Evolutionary conservation across 2,113 vertebrate genomes (phyloP).

Genomic region (Tiliqua scincoides): DNA sequence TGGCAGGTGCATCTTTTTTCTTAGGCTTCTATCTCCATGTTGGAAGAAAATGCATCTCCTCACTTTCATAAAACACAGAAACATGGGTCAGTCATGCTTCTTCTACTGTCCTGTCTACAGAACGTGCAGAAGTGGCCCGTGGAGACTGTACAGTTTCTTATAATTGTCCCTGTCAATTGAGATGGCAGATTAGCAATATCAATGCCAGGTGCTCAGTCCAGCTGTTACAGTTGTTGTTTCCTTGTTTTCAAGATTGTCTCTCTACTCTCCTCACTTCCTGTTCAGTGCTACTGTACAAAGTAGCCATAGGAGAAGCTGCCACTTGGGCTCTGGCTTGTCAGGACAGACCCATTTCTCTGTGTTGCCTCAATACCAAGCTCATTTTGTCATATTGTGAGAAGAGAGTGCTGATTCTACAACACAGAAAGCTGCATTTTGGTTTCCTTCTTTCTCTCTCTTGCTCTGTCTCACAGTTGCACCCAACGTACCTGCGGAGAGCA

Average conservation of each 20-base stretch:
- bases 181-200: background rate
- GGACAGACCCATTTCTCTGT: background rate
- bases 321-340: background rate
- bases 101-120: background rate
- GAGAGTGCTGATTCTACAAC: background rate
- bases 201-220: background rate
- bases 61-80: background rate
- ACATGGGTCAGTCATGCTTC: background rate
- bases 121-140: background rate
- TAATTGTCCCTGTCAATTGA: background rate
- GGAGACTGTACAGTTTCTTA: background rate
- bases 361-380: background rate
- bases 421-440: background rate
- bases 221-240: background rate
- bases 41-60: too few species aligned
- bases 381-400: background rate
- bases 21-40: too few species aligned
- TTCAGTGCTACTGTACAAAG: background rate
- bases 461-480: conserved; percentile 61
- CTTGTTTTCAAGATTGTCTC: background rate
- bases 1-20: too few species aligned
- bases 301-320: background rate
- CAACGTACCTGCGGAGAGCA: conserved; percentile 35
- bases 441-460: conserved; percentile 31
- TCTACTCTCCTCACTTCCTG: background rate